phyloP scores from a whole-genome alignment of 2,797 vertebrate species.

The Varecia variegata region DNA sequence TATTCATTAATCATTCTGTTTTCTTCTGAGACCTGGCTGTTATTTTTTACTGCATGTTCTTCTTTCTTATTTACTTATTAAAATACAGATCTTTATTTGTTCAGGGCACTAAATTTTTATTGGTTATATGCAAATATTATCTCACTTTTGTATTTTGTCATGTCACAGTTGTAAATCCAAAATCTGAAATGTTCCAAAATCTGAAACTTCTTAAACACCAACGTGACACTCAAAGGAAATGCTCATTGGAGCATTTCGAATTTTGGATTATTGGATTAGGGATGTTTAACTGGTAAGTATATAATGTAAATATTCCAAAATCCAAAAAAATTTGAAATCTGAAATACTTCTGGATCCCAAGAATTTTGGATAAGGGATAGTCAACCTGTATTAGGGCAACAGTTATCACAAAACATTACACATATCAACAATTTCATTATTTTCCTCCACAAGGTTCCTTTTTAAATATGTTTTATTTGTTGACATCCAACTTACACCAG shows the following conservation, averaged over 20 bases:
- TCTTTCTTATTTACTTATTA: neutral
- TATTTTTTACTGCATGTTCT: neutral
- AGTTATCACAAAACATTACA: neutral
- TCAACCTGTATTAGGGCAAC: neutral
- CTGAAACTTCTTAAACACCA: neutral
- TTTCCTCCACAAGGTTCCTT: neutral
- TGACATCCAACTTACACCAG: neutral
- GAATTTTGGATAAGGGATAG: neutral
- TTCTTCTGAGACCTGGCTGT: neutral
- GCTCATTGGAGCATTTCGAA: neutral
- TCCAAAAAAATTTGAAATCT: neutral
- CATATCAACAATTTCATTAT: neutral
- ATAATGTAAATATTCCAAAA: neutral
- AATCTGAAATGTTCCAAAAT: neutral
- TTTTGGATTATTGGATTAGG: neutral
- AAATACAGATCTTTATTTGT: neutral
- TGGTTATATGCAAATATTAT: neutral
- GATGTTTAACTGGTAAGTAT: neutral
- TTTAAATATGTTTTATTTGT: neutral
- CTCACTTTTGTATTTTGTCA: neutral
- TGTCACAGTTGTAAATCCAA: neutral
- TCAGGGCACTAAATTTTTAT: neutral
- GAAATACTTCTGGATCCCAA: neutral
- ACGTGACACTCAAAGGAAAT: neutral
- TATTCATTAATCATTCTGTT: neutral